Base-by-base conservation (phyloP, 2,113 vertebrate genomes). In the Myocastor coypus region DNA sequence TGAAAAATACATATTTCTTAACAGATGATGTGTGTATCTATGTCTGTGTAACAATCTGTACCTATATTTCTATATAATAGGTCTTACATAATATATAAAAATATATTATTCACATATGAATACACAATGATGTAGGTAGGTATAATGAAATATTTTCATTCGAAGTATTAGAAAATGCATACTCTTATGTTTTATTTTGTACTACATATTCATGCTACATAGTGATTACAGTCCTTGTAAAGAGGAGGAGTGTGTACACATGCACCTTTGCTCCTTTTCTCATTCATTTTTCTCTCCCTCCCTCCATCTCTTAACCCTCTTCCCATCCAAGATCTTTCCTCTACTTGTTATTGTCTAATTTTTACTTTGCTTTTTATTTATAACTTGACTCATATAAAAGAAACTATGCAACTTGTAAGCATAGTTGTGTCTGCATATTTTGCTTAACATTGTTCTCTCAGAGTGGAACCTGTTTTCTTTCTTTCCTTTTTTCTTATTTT, bases 161-260 rank as follows among this genome's bases (percentile, higher is more conserved):
- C 46, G 24, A 96, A 89, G 34, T 86, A 83, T 57, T 80, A 32
- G 34, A 66, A 95, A 37, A 24, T 87, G 66, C 61, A 73, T 37
- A 46, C 92, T n/a, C 5, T 77, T 28, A 28, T 2, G 5, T 77
- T 20, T 77, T 30, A 11, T 46, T 28, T 42, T 46, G 46, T 17
- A 77, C 26, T 50, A 30, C 28, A 78, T 1, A 0, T 78, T 32
- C 50, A 14, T 14, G 32, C 26, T 78, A 32, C 46, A 50, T 30
- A 77, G 8, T 17, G 28, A 19, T 50, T 30, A 50, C 28, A 50
- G 28, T 78, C 2, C 75, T 50, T 78, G 75, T 50, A 28, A 30
- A 28, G 42, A 50, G 6, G 14, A 46, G 11, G 73, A 4, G 16
- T 42, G 42, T 30, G 26, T 46, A 46, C 24, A 14, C 28, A 30